A percentile compares a stretch with the other conserved stretches of the same genome.
Conservation (phyloP, 2,888 invertebrate species). For the Heliconius aoede region DNA sequence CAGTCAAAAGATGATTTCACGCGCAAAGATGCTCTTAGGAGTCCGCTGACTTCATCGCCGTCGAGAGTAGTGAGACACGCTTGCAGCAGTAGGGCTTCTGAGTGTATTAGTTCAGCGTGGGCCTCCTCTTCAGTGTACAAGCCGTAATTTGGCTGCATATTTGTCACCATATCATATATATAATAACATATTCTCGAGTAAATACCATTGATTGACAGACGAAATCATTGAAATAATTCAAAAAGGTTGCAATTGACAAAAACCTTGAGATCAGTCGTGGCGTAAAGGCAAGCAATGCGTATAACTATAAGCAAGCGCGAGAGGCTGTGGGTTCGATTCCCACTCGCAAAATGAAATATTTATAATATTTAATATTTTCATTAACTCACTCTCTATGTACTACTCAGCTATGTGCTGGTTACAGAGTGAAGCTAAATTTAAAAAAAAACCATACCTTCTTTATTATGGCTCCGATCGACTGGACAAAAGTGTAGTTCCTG, state of each 20-base stretch:
- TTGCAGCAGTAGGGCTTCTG: conserved; percentile 94
- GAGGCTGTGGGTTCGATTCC: no score
- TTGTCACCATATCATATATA: not conserved
- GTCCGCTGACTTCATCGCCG: conserved; percentile 95
- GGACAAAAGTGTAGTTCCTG: conserved; percentile 88
- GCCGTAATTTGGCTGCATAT: conserved; percentile 87
- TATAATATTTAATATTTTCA: no score
- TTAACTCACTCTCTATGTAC: no score
- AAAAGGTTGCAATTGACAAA: not conserved
- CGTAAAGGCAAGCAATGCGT: no score
- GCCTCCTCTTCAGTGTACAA: conserved; percentile 91
- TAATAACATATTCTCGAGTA: not conserved
- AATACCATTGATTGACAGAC: not conserved
- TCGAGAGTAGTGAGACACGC: conserved; percentile 96
- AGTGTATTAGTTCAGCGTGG: conserved; percentile 97
- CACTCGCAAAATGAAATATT: no score
- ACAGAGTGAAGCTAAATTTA: no score
- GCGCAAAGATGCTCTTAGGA: conserved; percentile 96
- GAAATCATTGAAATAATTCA: not conserved
- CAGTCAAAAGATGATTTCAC: conserved; percentile 95
- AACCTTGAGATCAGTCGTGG: not conserved
- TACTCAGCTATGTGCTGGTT: no score
- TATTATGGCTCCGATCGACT: conserved; percentile 91
- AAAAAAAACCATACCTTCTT: conserved; percentile 71
- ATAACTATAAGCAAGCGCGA: no score